phyloP scores from a whole-genome alignment of 2,797 vertebrate species.

The Phrynocephalus forsythii region DNA sequence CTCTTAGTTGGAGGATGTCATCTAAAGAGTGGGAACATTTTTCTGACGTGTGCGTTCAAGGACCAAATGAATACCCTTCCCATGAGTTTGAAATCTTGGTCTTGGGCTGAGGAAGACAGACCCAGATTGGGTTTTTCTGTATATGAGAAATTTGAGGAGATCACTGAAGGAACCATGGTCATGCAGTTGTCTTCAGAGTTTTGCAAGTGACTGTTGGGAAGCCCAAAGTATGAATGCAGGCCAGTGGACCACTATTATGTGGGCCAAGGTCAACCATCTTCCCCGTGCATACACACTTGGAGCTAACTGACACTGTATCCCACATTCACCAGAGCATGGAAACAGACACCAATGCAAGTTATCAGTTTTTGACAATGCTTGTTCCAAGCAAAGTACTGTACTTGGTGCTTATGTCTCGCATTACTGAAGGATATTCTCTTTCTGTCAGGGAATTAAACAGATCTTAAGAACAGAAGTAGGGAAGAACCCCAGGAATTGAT shows the following conservation, averaged over 20 bases:
- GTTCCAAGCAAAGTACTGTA: background rate
- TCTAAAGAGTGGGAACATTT: background rate
- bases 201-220: too few relatives aligned
- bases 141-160: background rate
- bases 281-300: too few relatives aligned
- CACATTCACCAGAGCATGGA: background rate
- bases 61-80: background rate
- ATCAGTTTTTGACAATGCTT: background rate
- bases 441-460: background rate
- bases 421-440: background rate
- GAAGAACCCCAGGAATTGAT: background rate
- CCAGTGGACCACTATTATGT: too few relatives aligned
- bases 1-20: background rate
- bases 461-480: background rate
- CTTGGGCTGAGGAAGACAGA: background rate
- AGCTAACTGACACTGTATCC: background rate
- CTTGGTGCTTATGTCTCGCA: background rate
- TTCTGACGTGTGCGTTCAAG: background rate
- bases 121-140: background rate
- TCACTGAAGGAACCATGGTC: too few relatives aligned
- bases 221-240: too few relatives aligned
- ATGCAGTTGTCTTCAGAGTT: too few relatives aligned
- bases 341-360: background rate
- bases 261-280: too few relatives aligned
- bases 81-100: background rate